phyloP scores from a whole-genome alignment of 2,797 vertebrate genomes.

The Chaetophractus vellerosus region DNA sequence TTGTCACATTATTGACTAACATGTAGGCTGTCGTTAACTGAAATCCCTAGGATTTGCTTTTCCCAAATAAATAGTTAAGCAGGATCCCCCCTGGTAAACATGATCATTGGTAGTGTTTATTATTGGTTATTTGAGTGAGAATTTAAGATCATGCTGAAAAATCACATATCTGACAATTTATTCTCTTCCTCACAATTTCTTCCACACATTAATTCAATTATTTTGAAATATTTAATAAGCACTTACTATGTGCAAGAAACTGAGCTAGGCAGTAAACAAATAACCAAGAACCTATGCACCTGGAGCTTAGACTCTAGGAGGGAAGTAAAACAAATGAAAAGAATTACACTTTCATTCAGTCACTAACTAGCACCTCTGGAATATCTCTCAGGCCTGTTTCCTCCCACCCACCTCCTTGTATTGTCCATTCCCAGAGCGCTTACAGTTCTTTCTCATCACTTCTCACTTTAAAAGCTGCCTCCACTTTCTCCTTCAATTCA shows the following conservation, averaged over 20 bases:
- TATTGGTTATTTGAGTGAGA: neutral
- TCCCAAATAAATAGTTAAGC: neutral
- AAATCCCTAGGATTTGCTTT: neutral
- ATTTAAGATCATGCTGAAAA: neutral
- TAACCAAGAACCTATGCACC: neutral
- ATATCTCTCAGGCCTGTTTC: neutral
- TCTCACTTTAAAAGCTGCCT: neutral
- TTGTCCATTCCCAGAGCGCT: neutral
- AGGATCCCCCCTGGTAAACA: neutral
- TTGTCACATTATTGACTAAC: neutral
- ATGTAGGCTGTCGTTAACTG: neutral
- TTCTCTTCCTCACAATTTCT: neutral
- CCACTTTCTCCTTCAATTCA: neutral
- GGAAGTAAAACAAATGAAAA: neutral
- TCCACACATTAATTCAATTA: neutral
- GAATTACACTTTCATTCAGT: neutral
- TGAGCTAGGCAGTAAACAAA: neutral
- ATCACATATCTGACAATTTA: neutral
- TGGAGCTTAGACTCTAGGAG: neutral
- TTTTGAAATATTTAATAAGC: constrained; percentile 44
- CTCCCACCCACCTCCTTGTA: neutral
- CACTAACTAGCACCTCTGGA: neutral
- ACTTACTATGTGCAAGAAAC: neutral
- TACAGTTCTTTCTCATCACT: neutral
- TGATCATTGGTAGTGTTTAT: neutral